Conservation (phyloP, 2,113 vertebrate genomes). For the Trematomus loennbergii region DNA sequence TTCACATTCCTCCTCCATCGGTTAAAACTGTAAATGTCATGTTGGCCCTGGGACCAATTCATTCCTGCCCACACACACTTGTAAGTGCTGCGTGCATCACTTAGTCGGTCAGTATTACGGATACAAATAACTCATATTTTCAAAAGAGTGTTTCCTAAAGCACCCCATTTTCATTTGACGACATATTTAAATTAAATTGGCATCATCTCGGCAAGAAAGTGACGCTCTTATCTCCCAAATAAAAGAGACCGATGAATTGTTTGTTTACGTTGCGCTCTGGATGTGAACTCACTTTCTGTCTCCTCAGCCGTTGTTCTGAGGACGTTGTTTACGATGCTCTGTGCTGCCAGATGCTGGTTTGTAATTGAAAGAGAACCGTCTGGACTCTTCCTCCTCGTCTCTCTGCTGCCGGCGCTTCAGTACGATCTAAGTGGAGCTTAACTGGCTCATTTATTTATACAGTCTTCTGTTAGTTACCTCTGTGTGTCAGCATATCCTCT, state of each 20-base stretch:
- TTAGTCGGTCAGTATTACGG: background rate
- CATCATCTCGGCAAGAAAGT: background rate
- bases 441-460: constrained; percentile 61
- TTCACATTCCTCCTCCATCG: constrained; percentile 35
- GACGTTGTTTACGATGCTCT: constrained; percentile 55
- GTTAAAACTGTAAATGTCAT: constrained; percentile 57
- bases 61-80: constrained; percentile 8
- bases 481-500: constrained; percentile 11
- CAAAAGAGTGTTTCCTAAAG: background rate
- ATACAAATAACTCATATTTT: background rate
- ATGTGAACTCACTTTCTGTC: constrained; percentile 64
- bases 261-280: constrained; percentile 46
- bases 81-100: background rate
- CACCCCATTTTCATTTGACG: background rate
- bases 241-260: constrained; percentile 2
- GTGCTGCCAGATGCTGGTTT: constrained; percentile 73
- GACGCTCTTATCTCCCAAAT: constrained; percentile 13
- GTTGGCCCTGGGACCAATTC: constrained; percentile 37
- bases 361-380: constrained; percentile 74
- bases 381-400: constrained; percentile 60
- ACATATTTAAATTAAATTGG: constrained; percentile 16
- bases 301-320: constrained; percentile 50
- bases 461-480: constrained; percentile 27
- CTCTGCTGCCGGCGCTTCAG: constrained; percentile 56
- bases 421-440: constrained; percentile 58